Evolutionary conservation across 2,113 vertebrate genomes (phyloP).

Genomic region (Hymenochirus boettgeri): DNA sequence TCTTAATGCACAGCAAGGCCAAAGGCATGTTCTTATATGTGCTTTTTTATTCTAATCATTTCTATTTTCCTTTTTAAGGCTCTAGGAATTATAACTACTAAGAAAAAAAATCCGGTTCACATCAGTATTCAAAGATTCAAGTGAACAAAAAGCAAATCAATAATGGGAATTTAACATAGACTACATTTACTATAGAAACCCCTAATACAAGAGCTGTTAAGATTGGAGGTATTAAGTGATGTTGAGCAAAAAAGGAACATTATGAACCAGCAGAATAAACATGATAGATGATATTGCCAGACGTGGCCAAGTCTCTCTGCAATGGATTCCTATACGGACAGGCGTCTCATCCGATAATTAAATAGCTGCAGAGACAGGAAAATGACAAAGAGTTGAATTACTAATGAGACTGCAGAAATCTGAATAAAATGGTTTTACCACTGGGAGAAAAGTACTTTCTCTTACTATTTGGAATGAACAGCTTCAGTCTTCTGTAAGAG

Average conservation of each 20-base stretch:
- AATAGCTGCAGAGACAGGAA: constrained; percentile 17
- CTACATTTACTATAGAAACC: constrained; percentile 14
- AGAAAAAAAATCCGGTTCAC: no score
- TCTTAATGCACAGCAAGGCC: no score
- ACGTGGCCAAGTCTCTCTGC: not conserved
- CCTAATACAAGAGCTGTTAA: constrained; percentile 4
- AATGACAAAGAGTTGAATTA: constrained; percentile 8
- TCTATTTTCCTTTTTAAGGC: no score
- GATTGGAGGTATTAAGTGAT: not conserved
- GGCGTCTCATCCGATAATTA: constrained; percentile 2
- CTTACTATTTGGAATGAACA: not conserved
- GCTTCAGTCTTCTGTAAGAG: constrained; percentile 6
- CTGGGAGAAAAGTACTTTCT: constrained; percentile 1
- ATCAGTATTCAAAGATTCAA: no score
- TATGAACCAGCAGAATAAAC: not conserved
- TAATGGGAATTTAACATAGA: no score
- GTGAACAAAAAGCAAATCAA: no score
- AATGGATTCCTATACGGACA: not conserved
- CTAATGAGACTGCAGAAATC: constrained; percentile 13
- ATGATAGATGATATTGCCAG: constrained; percentile 22
- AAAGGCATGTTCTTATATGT: no score
- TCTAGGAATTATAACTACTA: no score
- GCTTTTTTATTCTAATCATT: no score
- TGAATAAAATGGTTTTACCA: constrained; percentile 7
- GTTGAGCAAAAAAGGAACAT: constrained; percentile 17